Conservation (phyloP, 2,888 invertebrate species). For the Therioaphis trifolii region DNA sequence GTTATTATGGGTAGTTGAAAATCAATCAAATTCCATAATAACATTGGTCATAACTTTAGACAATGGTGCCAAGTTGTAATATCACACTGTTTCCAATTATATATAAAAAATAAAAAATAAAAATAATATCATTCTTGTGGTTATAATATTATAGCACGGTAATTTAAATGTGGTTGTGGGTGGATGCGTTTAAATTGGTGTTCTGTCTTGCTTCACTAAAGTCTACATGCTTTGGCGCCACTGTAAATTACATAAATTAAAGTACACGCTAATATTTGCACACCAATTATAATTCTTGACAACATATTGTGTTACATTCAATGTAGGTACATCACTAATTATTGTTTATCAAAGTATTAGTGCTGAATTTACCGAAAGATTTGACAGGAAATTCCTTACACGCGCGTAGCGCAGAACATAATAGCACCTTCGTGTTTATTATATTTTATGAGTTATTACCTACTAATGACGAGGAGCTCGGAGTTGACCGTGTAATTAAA, state of each 20-base stretch:
- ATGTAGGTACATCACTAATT: not conserved
- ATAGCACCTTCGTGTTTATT: not conserved
- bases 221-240: not conserved
- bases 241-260: not conserved
- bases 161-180: not conserved
- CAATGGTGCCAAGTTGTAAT: not conserved
- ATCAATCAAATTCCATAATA: constrained; percentile 27
- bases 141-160: constrained; percentile 22
- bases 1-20: constrained; percentile 31
- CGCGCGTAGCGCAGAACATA: not conserved
- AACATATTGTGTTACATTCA: not conserved
- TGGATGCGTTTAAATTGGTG: constrained; percentile 14
- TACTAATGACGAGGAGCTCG: too few species aligned
- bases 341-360: too few species aligned
- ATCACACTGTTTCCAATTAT: not conserved
- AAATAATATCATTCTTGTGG: constrained; percentile 5
- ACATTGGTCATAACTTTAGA: not conserved
- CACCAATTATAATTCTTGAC: not conserved
- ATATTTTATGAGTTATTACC: too few species aligned
- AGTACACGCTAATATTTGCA: not conserved
- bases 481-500: too few species aligned
- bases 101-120: not conserved
- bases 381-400: not conserved
- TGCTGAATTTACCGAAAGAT: not conserved
- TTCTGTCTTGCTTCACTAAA: not conserved